These are phyloP conservation scores for Scaptomyza tumidula DNA, from an alignment of 2,888 invertebrate species.

Conservation along the genomic window DNA sequence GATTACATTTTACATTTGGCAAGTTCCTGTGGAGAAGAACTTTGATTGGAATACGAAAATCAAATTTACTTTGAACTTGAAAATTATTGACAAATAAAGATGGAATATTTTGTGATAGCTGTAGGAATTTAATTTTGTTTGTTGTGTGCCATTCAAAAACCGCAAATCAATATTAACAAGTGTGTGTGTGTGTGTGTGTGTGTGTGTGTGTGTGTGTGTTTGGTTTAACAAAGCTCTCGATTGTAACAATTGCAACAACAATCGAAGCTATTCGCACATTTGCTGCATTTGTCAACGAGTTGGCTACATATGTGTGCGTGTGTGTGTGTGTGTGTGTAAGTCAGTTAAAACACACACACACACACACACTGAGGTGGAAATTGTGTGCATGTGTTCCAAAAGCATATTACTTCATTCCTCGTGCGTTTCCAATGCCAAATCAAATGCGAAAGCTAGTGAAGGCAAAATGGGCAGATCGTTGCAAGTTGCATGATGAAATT, in stretches of 20 bases:
- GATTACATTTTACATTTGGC: too few relatives aligned
- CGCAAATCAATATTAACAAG: slow-evolving; percentile 1
- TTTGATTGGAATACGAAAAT: background rate
- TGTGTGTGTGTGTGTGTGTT: slow-evolving; percentile 18
- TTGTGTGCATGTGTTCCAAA: too few relatives aligned
- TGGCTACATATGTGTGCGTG: slow-evolving; percentile 1
- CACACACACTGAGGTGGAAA: slow-evolving; percentile 10
- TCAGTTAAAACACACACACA: slow-evolving; percentile 18
- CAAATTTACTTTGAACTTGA: background rate
- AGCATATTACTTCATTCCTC: background rate
- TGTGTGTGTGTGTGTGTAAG: background rate
- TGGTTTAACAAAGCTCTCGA: slow-evolving; percentile 63
- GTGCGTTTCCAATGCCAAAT: too few relatives aligned
- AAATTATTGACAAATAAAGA: background rate
- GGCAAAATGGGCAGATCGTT: background rate
- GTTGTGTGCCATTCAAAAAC: background rate
- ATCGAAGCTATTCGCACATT: slow-evolving; percentile 59
- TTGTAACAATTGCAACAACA: slow-evolving; percentile 73
- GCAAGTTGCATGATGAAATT: slow-evolving; percentile 45
- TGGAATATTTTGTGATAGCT: background rate
- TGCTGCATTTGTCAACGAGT: slow-evolving; percentile 49
- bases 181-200: slow-evolving; percentile 4
- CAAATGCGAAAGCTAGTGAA: too few relatives aligned
- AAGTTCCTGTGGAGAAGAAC: too few relatives aligned
- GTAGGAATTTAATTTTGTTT: slow-evolving; percentile 7